Percentiles rank a stretch among this genome's conserved stretches.
Evolutionary conservation across 2,113 vertebrate genomes (phyloP).

Genomic region (Glaucidium brasilianum): DNA sequence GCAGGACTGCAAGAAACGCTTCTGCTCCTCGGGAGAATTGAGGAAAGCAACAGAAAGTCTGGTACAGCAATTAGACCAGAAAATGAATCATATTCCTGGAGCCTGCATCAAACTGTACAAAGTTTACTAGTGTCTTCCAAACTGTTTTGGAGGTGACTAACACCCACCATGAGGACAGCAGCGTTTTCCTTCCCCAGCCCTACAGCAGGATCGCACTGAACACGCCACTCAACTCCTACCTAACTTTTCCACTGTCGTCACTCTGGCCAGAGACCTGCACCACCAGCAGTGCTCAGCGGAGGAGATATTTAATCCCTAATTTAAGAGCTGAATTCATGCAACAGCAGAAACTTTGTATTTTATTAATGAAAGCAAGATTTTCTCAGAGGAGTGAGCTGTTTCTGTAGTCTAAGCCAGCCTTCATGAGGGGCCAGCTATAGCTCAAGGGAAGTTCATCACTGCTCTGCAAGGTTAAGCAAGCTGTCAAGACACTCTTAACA

Average conservation of each 20-base stretch:
- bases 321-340: not conserved
- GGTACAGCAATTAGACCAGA: not conserved
- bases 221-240: not conserved
- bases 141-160: not conserved
- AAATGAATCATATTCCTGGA: constrained; percentile 24
- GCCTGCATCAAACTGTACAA: not conserved
- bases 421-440: not conserved
- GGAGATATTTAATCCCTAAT: not conserved
- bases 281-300: not conserved
- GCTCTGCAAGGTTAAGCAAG: not conserved
- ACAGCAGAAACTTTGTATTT: not conserved
- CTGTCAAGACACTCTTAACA: not conserved
- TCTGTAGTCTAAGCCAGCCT: not conserved
- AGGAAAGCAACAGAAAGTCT: not conserved
- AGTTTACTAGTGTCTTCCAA: not conserved
- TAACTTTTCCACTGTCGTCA: not conserved
- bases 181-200: not conserved
- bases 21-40: not conserved
- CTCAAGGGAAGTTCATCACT: not conserved
- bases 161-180: not conserved
- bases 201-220: not conserved
- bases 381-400: not conserved
- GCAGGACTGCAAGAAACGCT: not conserved
- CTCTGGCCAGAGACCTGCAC: not conserved
- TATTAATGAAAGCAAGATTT: not conserved